phyloP scores from a whole-genome alignment of 2,888 invertebrate genomes.

The Peribatodes rhomboidaria region DNA sequence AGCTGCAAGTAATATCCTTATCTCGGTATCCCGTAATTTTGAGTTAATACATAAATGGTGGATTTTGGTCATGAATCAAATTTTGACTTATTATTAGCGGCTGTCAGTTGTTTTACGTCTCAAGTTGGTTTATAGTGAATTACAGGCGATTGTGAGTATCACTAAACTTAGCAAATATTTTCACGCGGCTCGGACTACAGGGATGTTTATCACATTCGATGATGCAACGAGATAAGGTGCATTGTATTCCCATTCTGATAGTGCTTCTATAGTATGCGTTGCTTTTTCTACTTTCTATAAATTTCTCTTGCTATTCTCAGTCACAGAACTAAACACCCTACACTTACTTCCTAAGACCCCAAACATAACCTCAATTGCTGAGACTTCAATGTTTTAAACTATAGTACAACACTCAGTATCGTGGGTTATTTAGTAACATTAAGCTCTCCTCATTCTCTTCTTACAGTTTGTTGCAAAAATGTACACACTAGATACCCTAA shows the following conservation, averaged over 20 bases:
- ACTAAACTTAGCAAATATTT: conserved; percentile 55
- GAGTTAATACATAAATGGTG: conserved; percentile 9
- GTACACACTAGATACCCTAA: too few relatives aligned
- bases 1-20: conserved; percentile 44
- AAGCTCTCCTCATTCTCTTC: background rate
- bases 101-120: conserved; percentile 86
- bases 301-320: conserved; percentile 35
- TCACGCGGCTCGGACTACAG: conserved; percentile 73
- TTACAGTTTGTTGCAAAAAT: background rate
- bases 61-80: conserved; percentile 40
- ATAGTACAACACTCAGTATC: background rate
- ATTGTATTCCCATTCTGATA: conserved; percentile 54
- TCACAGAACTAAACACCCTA: conserved; percentile 32
- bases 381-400: background rate
- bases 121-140: conserved; percentile 54
- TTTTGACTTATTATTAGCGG: conserved; percentile 77
- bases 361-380: conserved; percentile 63
- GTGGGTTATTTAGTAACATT: too few relatives aligned
- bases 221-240: conserved; percentile 86
- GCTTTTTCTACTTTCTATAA: conserved; percentile 56
- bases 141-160: conserved; percentile 23
- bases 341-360: conserved; percentile 43
- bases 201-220: conserved; percentile 75
- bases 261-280: conserved; percentile 53
- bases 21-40: conserved; percentile 4